Evolutionary conservation across 2,888 invertebrate genomes (phyloP), one percentile per base, ranked within the genome.

Genomic region (Heliconius cydno): DNA sequence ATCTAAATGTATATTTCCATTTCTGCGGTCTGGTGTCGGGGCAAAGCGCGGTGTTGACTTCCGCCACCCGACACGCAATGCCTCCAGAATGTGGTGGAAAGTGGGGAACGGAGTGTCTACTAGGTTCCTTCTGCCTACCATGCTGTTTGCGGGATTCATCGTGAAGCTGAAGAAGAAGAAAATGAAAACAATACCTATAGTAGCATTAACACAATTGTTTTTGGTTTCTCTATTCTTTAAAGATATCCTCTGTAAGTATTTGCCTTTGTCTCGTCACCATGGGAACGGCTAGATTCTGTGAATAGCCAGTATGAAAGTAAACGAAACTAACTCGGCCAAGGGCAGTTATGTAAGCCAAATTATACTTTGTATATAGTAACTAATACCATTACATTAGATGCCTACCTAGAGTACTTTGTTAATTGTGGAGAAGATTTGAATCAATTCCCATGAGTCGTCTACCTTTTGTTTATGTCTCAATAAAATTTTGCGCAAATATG

Each of bases 241-340:
- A 78, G 75, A 79, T 79, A 77, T 79, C 78, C 73, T 77, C 80
- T 78, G 76, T 52, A 19, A 4, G 52, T 79, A 57, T 72, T 80
- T 79, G 79, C 77, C 72, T 80, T 79, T 81, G 81, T 82, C 81
- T 77, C 71, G 80, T 82, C 77, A 80, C 80, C 66, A 82, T 83
- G 83, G 82, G 82, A 83, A 83, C 81, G 74, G 52, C 19, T 52
- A 75, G 78, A 75, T 77, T 79, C 76, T 81, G 78, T 80, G 76
- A 81, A 81, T 78, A 77, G 76, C 25, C 65, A 46, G 70, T 80
- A 74, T 68, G 80, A 81, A 77, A 81, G 78, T 80, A 74, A 76
- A 67, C 22, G 34, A 67, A 71, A 52, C 28, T 70, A 79, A 77
- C 70, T 82, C 80, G 80, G 82, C 82, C 82, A 82, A 82, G 82